Conservation (phyloP, 2,113 vertebrate genomes). For the Myotis lucifugus region DNA sequence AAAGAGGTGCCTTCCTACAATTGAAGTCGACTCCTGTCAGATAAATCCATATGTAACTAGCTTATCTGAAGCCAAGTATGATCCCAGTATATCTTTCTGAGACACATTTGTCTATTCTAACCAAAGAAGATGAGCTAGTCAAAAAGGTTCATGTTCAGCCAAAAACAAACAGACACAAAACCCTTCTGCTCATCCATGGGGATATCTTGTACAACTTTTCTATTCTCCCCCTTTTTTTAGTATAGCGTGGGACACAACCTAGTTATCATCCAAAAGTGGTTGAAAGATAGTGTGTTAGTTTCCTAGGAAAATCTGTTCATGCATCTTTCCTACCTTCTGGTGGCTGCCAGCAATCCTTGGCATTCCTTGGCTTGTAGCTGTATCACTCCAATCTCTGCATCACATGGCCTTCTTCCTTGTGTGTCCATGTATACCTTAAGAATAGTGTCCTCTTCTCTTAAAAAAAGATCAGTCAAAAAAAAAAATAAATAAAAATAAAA, state of each 20-base stretch:
- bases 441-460: not conserved
- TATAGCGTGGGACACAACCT: not conserved
- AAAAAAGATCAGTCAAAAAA: not conserved
- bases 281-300: not conserved
- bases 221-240: not conserved
- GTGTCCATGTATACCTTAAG: not conserved
- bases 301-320: not conserved
- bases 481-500: no score
- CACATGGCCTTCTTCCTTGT: not conserved
- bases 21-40: not conserved
- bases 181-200: not conserved
- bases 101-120: not conserved
- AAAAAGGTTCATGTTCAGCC: not conserved
- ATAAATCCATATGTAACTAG: not conserved
- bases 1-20: not conserved
- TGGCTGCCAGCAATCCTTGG: not conserved
- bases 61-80: not conserved
- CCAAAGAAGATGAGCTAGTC: not conserved
- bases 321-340: not conserved
- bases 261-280: not conserved
- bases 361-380: not conserved
- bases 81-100: not conserved
- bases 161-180: not conserved
- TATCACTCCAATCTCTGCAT: not conserved
- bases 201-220: not conserved